Evolutionary conservation across 2,888 invertebrate genomes (phyloP).

Genomic region (Pyrochroa serraticornis): DNA sequence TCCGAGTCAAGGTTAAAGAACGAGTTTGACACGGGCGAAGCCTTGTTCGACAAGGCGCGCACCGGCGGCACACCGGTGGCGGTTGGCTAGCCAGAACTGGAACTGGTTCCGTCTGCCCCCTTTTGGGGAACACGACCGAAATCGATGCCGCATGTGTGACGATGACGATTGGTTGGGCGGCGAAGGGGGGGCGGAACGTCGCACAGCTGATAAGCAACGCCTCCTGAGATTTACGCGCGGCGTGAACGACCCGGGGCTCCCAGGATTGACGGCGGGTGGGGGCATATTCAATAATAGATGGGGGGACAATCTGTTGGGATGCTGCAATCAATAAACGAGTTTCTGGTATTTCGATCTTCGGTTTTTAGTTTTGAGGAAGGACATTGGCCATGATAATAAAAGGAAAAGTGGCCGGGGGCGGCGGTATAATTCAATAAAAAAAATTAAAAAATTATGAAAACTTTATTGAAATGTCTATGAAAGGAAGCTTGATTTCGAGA

Average conservation of each 20-base stretch:
- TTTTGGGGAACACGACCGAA: constrained; percentile 19
- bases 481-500: no score
- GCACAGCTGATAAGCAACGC: constrained; percentile 37
- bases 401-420: no score
- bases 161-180: constrained; percentile 35
- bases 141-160: constrained; percentile 34
- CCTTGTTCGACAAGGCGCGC: background rate
- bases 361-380: background rate
- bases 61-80: constrained; percentile 4
- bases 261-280: constrained; percentile 19
- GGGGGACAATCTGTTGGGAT: constrained; percentile 27
- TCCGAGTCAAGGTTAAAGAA: constrained; percentile 26
- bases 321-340: constrained; percentile 28
- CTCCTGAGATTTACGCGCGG: constrained; percentile 38
- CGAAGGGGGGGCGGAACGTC: constrained; percentile 32
- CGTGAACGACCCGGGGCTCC: constrained; percentile 19
- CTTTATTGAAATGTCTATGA: no score
- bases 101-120: constrained; percentile 10
- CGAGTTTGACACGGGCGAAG: constrained; percentile 21
- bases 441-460: no score
- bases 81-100: constrained; percentile 11
- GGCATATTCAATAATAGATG: constrained; percentile 28
- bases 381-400: no score
- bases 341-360: constrained; percentile 5
- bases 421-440: background rate